Evolutionary conservation across 2,888 invertebrate species (phyloP).

Genomic region (Andrena flavipes): DNA sequence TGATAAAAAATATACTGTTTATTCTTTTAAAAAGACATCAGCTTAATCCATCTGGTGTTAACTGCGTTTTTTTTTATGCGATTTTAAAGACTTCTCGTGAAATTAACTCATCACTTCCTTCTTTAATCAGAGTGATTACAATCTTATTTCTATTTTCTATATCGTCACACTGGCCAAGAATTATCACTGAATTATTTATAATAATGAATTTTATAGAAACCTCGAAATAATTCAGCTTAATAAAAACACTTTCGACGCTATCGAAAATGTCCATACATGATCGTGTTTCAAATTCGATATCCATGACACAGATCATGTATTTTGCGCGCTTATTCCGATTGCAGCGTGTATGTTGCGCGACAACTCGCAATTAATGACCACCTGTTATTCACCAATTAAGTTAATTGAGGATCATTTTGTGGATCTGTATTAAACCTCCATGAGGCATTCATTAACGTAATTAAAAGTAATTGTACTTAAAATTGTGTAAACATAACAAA

Average conservation of each 20-base stretch:
- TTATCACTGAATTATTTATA: too few species aligned
- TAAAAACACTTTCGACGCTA: background rate
- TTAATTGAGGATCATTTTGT: slow-evolving; percentile 37
- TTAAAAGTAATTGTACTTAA: slow-evolving; percentile 29
- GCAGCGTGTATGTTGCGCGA: background rate
- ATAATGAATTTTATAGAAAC: too few species aligned
- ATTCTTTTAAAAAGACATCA: background rate
- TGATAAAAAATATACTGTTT: background rate
- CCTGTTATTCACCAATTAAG: slow-evolving; percentile 30
- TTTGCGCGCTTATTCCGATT: background rate
- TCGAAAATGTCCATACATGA: background rate
- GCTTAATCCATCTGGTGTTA: background rate
- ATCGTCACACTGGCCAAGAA: too few species aligned
- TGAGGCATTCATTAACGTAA: slow-evolving; percentile 38
- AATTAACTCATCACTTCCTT: too few species aligned
- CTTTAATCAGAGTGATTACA: too few species aligned
- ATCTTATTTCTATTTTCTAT: too few species aligned
- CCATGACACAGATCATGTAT: background rate
- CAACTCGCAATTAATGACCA: slow-evolving; percentile 2
- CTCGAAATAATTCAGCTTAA: background rate
- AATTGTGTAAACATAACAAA: slow-evolving; percentile 22
- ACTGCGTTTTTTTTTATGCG: too few species aligned
- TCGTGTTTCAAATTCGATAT: background rate
- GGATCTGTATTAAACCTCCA: background rate
- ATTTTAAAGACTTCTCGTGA: too few species aligned